Conservation (phyloP, 2,888 invertebrate species). For the Tetragonisca angustula region DNA sequence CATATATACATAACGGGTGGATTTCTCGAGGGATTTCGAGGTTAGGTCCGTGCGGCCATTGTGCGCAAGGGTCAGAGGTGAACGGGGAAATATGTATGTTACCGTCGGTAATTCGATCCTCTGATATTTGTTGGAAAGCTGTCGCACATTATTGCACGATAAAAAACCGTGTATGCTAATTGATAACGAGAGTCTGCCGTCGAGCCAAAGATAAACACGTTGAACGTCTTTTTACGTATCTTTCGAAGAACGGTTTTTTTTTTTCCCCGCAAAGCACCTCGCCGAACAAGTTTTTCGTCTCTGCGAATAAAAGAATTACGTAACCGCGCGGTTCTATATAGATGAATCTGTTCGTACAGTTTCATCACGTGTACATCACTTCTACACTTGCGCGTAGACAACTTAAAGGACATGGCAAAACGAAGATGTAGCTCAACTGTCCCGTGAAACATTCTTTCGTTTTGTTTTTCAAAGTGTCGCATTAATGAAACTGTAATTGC, state of each 20-base stretch:
- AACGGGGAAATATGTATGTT: conserved; percentile 1
- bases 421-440: background rate
- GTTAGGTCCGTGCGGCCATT: conserved; percentile 64
- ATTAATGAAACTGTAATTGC: background rate
- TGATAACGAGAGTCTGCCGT: background rate
- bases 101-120: background rate
- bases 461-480: background rate
- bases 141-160: background rate
- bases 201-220: background rate
- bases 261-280: background rate
- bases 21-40: conserved; percentile 53
- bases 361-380: conserved; percentile 28
- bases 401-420: conserved; percentile 8
- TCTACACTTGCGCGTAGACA: background rate
- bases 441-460: background rate
- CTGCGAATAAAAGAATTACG: conserved; percentile 51
- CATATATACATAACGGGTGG: conserved; percentile 30
- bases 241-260: background rate
- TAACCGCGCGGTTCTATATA: conserved; percentile 48
- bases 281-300: background rate
- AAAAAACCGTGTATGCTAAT: background rate
- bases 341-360: conserved; percentile 13
- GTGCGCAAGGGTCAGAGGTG: conserved; percentile 32
- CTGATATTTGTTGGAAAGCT: background rate
- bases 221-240: background rate